Conservation (phyloP, 2,888 invertebrate species). For the Melieria picta region DNA sequence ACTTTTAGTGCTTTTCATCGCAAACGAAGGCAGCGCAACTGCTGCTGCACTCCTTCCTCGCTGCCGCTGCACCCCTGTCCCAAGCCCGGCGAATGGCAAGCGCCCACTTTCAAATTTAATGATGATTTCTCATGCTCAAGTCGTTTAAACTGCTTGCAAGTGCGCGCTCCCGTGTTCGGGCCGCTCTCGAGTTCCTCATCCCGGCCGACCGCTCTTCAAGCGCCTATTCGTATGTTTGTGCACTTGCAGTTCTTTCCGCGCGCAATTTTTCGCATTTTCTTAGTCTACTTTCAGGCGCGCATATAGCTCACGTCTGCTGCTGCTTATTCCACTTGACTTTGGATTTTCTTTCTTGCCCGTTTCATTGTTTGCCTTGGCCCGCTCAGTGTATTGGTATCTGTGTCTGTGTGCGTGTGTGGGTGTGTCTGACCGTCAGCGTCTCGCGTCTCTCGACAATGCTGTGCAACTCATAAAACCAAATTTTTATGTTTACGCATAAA, state of each 20-base stretch:
- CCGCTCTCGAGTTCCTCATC: conserved; percentile 3
- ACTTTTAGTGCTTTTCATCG: conserved; percentile 33
- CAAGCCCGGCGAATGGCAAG: conserved; percentile 43
- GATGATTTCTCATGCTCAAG: conserved; percentile 60
- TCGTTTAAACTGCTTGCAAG: conserved; percentile 55
- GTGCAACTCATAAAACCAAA: conserved; percentile 23
- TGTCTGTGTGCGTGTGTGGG: conserved; percentile 3
- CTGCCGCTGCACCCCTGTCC: conserved; percentile 43
- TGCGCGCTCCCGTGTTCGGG: background rate
- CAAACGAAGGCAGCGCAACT: background rate
- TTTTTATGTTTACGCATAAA: conserved; percentile 27
- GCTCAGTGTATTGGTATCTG: background rate
- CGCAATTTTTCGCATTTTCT: background rate
- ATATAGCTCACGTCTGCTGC: too few species aligned
- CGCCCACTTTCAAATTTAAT: conserved; percentile 50
- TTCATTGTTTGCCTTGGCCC: background rate
- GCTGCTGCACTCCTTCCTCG: conserved; percentile 9
- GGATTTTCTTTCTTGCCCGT: background rate
- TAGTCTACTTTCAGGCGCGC: background rate
- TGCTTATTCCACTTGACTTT: conserved; percentile 11
- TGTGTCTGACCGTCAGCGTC: background rate
- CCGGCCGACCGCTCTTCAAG: background rate
- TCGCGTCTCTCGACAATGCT: background rate
- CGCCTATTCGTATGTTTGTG: background rate
- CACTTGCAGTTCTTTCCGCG: background rate